Evolutionary conservation across 2,113 vertebrate genomes (phyloP).

Genomic region (Spea bombifrons): DNA sequence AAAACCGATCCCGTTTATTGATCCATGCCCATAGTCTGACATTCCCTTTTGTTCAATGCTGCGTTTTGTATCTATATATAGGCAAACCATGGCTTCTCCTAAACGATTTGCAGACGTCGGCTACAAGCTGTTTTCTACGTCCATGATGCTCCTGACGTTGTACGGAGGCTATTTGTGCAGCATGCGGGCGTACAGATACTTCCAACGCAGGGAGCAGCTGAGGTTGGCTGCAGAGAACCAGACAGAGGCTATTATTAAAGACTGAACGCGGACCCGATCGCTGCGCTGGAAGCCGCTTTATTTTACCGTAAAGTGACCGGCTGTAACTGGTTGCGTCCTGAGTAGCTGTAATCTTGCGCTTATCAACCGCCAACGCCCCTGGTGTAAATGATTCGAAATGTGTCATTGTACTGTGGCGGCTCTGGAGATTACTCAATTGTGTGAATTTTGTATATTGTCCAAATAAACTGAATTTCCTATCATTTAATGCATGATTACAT

Average conservation of each 20-base stretch:
- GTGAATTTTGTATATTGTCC: no score
- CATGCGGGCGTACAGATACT: constrained; percentile 65
- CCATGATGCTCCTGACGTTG: constrained; percentile 85
- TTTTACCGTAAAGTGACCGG: neutral
- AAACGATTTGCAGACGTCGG: constrained; percentile 85
- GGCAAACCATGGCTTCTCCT: constrained; percentile 72
- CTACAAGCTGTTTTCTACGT: constrained; percentile 81
- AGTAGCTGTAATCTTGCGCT: neutral
- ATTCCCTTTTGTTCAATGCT: no score
- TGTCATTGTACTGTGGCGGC: no score
- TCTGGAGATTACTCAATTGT: no score
- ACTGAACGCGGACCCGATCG: constrained; percentile 41
- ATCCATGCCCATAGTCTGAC: no score
- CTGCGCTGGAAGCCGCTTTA: neutral
- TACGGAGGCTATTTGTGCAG: constrained; percentile 85
- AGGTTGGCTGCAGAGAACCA: constrained; percentile 66
- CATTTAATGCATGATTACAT: no score
- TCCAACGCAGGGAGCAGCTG: constrained; percentile 60
- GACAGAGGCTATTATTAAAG: constrained; percentile 59
- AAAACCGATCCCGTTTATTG: no score
- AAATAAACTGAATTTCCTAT: no score
- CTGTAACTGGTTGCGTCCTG: no score
- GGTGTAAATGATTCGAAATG: no score
- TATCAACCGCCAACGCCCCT: neutral
- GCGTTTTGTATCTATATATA: neutral